These are phyloP conservation scores for Matsumyia berberina DNA, from an alignment of 2,888 invertebrate genomes.

Conservation along the genomic window DNA sequence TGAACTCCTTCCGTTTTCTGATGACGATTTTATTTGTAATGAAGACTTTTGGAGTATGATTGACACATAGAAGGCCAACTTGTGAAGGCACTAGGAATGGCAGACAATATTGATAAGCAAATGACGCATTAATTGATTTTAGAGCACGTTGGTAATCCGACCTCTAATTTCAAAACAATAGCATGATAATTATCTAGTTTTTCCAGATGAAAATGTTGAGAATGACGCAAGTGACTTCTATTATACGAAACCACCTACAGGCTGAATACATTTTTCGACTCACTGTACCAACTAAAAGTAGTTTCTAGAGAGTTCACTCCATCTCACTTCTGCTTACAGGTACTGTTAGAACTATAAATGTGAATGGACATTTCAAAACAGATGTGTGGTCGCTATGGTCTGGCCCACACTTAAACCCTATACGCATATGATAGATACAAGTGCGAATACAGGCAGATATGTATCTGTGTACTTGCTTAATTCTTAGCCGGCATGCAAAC, in stretches of 20 bases:
- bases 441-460: neutral
- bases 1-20: too few relatives aligned
- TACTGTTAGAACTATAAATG: neutral
- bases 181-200: too few relatives aligned
- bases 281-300: slow-evolving; percentile 2
- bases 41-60: too few relatives aligned
- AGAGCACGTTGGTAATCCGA: too few relatives aligned
- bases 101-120: too few relatives aligned
- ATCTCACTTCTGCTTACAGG: slow-evolving; percentile 8
- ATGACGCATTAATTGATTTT: too few relatives aligned
- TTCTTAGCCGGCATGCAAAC: slow-evolving; percentile 13
- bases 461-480: neutral
- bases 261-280: neutral
- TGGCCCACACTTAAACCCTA: neutral
- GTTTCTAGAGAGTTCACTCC: neutral
- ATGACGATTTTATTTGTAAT: too few relatives aligned
- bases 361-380: slow-evolving; percentile 14
- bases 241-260: neutral
- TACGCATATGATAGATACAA: neutral
- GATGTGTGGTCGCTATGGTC: neutral
- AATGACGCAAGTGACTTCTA: too few relatives aligned
- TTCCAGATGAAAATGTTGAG: too few relatives aligned
- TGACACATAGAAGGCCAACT: too few relatives aligned
- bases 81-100: too few relatives aligned
- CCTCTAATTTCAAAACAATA: too few relatives aligned